Percentiles rank a stretch among this genome's conserved stretches.
phyloP scores from a whole-genome alignment of 2,888 invertebrate genomes.

The Ectemnius cavifrons region DNA sequence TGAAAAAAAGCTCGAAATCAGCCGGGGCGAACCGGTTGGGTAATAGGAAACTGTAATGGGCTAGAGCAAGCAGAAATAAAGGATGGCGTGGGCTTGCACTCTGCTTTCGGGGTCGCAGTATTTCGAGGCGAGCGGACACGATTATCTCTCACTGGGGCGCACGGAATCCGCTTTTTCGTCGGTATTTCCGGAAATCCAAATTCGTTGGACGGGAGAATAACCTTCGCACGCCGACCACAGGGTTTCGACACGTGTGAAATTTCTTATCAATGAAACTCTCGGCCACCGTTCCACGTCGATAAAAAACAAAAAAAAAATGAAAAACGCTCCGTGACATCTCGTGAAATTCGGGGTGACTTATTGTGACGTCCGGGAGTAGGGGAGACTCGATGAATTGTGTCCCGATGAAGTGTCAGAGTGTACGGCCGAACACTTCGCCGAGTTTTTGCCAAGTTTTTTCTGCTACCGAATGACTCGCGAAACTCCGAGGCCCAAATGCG shows the following conservation, averaged over 20 bases:
- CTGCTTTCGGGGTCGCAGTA: too few species aligned
- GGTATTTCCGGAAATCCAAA: too few species aligned
- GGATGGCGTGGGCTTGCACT: too few species aligned
- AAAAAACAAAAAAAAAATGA: too few species aligned
- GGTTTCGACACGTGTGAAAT: conserved; percentile 31
- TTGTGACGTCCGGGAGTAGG: conserved; percentile 22
- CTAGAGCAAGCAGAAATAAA: too few species aligned
- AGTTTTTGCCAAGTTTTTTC: background rate
- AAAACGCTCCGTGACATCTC: too few species aligned
- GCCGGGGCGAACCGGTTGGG: too few species aligned
- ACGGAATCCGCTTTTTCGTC: too few species aligned
- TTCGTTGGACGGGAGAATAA: too few species aligned
- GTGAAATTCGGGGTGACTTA: conserved; percentile 41
- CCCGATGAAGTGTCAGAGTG: background rate
- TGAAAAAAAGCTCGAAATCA: too few species aligned
- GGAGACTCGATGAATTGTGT: conserved; percentile 1
- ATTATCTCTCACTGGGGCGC: background rate
- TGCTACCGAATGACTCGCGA: background rate
- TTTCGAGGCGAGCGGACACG: background rate
- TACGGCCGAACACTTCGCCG: background rate
- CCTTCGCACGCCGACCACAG: background rate
- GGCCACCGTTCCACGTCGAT: conserved; percentile 20
- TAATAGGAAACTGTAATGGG: too few species aligned
- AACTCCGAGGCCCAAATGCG: too few species aligned
- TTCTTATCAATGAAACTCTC: conserved; percentile 46